Conservation (phyloP, 2,113 vertebrate genomes). For the Pristiophorus japonicus region DNA sequence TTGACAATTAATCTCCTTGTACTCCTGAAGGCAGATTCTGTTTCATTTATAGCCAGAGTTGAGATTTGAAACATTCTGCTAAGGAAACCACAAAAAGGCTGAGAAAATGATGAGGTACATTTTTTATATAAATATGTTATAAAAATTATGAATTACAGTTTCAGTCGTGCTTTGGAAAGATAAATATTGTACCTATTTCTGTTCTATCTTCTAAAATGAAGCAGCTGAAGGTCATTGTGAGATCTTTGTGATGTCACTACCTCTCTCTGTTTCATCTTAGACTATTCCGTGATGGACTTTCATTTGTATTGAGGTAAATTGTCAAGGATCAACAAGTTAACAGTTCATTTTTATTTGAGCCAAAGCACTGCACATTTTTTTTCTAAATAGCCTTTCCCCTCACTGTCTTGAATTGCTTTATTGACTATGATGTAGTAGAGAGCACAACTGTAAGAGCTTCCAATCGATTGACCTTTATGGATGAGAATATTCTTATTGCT, state of each 20-base stretch:
- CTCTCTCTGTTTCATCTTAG: neutral
- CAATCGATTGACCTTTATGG: neutral
- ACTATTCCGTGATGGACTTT: neutral
- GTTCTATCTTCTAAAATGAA: neutral
- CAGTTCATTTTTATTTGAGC: neutral
- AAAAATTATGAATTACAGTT: too few relatives aligned
- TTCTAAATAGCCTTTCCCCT: neutral
- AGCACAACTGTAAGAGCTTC: neutral
- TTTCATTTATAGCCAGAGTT: neutral
- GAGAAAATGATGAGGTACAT: neutral
- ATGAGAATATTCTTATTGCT: neutral
- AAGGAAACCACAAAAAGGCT: neutral
- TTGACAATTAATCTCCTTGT: conserved; percentile 28
- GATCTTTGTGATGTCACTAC: neutral
- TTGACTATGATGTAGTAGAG: conserved; percentile 5
- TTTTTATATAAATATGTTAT: too few relatives aligned
- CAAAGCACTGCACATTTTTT: neutral
- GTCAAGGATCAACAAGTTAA: neutral
- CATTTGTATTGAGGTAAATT: neutral
- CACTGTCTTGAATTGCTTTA: neutral
- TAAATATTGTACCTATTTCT: neutral
- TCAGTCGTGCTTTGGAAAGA: neutral
- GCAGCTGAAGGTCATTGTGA: neutral
- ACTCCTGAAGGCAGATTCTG: neutral
- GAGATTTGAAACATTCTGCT: neutral